phyloP scores from a whole-genome alignment of 1,140 invertebrate genomes.

The Cydia fagiglandana region DNA sequence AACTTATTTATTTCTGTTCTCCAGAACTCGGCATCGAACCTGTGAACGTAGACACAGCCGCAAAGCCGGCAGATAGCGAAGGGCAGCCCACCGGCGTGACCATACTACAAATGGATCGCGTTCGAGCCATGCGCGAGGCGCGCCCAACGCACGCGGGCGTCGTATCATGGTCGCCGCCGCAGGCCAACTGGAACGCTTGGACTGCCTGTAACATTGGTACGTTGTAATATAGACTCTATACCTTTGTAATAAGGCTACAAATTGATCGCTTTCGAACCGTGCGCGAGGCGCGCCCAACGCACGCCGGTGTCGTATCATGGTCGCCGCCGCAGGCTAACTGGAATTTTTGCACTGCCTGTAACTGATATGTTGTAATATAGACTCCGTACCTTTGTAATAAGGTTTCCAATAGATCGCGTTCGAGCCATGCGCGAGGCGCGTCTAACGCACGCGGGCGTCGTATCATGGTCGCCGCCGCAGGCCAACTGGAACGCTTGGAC shows the following conservation, averaged over 20 bases:
- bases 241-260: conserved; percentile 41
- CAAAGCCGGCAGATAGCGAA: conserved; percentile 36
- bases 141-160: conserved; percentile 83
- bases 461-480: conserved; percentile 96
- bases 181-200: conserved; percentile 98
- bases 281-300: conserved; percentile 69
- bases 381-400: too few species aligned
- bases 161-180: conserved; percentile 97
- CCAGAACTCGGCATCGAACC: conserved; percentile 61
- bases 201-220: conserved; percentile 92
- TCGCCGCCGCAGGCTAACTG: conserved; percentile 96
- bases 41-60: conserved; percentile 49
- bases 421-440: conserved; percentile 61
- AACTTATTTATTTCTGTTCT: conserved; percentile 33
- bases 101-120: conserved; percentile 59
- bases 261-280: conserved; percentile 62
- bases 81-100: conserved; percentile 48
- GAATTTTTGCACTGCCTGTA: conserved; percentile 97
- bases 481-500: conserved; percentile 98
- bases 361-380: conserved; percentile 88
- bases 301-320: conserved; percentile 93
- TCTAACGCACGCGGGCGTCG: conserved; percentile 84
- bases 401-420: conserved; percentile 57
- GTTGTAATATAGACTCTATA: conserved; percentile 83
- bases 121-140: conserved; percentile 62